Evolutionary conservation across 2,888 invertebrate genomes (phyloP).

Genomic region (Embidobia sp.): DNA sequence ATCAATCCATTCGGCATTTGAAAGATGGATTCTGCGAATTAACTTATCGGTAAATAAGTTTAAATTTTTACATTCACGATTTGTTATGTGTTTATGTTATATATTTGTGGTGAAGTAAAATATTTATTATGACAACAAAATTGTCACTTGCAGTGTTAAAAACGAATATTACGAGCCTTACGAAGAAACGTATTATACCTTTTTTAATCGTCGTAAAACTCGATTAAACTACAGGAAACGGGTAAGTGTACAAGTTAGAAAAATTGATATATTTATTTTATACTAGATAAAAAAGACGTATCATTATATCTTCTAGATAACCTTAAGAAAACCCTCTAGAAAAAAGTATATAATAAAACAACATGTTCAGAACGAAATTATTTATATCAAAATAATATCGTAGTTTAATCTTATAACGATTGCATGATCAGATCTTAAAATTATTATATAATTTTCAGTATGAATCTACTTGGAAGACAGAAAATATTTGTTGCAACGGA

Average conservation of each 20-base stretch:
- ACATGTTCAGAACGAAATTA: not conserved
- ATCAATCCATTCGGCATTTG: no score
- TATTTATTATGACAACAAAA: no score
- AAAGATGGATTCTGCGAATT: conserved; percentile 29
- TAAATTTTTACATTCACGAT: not conserved
- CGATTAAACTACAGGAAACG: conserved; percentile 61
- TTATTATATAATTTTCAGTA: no score
- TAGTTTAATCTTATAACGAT: no score
- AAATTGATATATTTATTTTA: not conserved
- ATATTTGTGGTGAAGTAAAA: no score
- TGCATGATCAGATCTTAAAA: no score
- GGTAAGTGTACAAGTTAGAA: conserved; percentile 65
- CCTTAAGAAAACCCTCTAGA: no score
- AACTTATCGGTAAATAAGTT: conserved; percentile 41
- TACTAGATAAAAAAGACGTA: no score
- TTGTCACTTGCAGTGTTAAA: conserved; percentile 29
- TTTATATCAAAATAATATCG: no score
- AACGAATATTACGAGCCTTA: conserved; percentile 65
- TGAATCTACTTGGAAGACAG: conserved; percentile 4
- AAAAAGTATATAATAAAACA: no score
- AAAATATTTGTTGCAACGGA: conserved; percentile 66
- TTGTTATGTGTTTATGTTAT: no score
- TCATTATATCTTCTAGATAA: no score
- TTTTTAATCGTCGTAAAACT: conserved; percentile 36
- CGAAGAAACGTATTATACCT: conserved; percentile 58